Conservation (phyloP, 2,888 invertebrate species). For the Scelioninae gen. 1 region DNA sequence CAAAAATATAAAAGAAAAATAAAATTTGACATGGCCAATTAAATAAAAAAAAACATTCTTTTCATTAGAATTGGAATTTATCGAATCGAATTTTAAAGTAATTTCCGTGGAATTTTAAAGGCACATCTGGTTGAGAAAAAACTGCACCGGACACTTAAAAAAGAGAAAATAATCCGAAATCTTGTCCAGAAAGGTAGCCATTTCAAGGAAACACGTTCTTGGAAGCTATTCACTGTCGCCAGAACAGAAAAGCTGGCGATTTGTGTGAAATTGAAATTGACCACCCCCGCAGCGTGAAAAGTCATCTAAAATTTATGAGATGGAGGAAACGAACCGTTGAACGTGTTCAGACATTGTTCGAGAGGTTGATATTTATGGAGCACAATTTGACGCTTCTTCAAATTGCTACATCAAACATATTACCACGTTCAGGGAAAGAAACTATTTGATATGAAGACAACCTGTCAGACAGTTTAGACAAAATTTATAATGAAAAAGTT, state of each 20-base stretch:
- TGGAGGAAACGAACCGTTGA: conserved; percentile 32
- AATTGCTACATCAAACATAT: conserved; percentile 52
- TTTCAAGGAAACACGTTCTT: conserved; percentile 37
- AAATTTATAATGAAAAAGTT: too few relatives aligned
- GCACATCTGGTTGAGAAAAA: conserved; percentile 1
- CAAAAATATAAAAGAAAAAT: too few relatives aligned
- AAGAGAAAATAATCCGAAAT: background rate
- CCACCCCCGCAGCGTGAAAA: conserved; percentile 45
- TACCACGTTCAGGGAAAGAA: conserved; percentile 52
- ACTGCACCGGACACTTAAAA: background rate
- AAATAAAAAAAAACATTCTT: too few relatives aligned
- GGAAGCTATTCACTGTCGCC: conserved; percentile 27
- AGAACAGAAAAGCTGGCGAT: conserved; percentile 27
- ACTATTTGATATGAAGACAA: conserved; percentile 15
- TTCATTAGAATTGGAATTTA: too few relatives aligned
- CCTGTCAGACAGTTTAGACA: background rate
- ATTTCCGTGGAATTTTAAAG: background rate
- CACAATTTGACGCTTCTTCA: conserved; percentile 50
- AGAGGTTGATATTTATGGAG: conserved; percentile 62
- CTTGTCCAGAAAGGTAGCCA: background rate
- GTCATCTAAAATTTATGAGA: conserved; percentile 41
- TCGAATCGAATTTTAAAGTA: too few relatives aligned
- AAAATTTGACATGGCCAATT: too few relatives aligned
- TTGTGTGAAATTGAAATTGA: conserved; percentile 47
- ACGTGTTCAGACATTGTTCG: conserved; percentile 54